Conservation (phyloP, 1,140 invertebrate species). For the Reticulitermes speratus region DNA sequence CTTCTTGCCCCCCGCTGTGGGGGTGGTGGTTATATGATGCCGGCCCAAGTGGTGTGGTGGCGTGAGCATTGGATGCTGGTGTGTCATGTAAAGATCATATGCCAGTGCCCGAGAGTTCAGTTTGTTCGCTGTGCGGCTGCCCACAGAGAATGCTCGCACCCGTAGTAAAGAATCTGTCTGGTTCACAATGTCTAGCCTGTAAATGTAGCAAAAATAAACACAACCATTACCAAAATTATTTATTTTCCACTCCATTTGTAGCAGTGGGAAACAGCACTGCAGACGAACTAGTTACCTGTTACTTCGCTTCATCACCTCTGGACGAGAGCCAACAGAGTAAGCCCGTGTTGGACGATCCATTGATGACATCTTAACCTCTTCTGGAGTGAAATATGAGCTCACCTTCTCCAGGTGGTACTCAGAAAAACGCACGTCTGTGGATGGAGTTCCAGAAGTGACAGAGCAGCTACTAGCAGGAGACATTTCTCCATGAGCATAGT, state of each 20-base stretch:
- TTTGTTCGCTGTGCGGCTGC: conserved; percentile 51
- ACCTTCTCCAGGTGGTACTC: conserved; percentile 69
- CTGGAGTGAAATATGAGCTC: conserved; percentile 59
- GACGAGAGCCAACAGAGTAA: conserved; percentile 83
- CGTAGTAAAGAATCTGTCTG: conserved; percentile 49
- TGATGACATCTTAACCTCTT: conserved; percentile 54
- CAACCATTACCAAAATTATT: neutral
- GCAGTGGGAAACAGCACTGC: no score
- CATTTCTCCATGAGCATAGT: conserved; percentile 51
- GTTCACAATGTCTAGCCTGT: conserved; percentile 48
- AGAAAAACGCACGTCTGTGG: conserved; percentile 59
- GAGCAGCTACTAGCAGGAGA: conserved; percentile 66
- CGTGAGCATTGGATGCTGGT: conserved; percentile 18
- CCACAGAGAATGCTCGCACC: conserved; percentile 68
- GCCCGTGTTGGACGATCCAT: conserved; percentile 66
- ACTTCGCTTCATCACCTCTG: conserved; percentile 51
- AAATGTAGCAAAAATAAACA: conserved; percentile 35
- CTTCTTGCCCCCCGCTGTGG: conserved; percentile 43
- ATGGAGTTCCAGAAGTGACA: conserved; percentile 70
- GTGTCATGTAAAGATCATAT: conserved; percentile 14
- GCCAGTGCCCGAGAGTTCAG: neutral
- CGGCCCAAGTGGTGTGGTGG: conserved; percentile 22
- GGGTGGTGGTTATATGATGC: neutral
- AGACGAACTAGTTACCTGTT: conserved; percentile 40
- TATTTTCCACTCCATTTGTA: no score